A percentile compares a stretch with the other conserved stretches of the same genome.
Evolutionary conservation across 2,888 invertebrate genomes (phyloP).

Genomic region (Apamea sordens): DNA sequence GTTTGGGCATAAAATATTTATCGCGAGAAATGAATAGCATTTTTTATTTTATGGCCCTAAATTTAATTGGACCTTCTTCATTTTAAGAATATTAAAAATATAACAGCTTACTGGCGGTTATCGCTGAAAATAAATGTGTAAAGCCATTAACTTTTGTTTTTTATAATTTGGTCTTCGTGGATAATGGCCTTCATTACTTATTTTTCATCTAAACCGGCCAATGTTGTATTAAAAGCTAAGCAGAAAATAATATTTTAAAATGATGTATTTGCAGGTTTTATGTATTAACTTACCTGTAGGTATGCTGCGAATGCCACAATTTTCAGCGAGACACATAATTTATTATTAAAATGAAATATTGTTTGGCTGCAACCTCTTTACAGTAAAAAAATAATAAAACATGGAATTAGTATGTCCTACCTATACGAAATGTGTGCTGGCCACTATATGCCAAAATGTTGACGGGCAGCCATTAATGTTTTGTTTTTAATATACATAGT

Average conservation of each 20-base stretch:
- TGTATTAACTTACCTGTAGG: constrained; percentile 1
- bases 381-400: not conserved
- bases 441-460: not conserved
- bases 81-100: constrained; percentile 12
- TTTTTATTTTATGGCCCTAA: constrained; percentile 10
- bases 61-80: not conserved
- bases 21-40: not conserved
- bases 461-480: not conserved
- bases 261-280: constrained; percentile 9
- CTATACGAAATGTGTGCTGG: not conserved
- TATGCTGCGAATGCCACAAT: not conserved
- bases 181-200: constrained; percentile 22
- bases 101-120: constrained; percentile 5
- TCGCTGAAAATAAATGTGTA: constrained; percentile 11
- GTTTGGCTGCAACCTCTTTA: not conserved
- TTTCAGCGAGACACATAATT: not conserved
- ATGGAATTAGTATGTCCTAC: not conserved
- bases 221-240: not conserved
- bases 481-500: not conserved
- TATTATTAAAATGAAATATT: not conserved
- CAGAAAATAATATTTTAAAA: constrained; percentile 23
- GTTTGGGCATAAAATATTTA: constrained; percentile 1
- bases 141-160: constrained; percentile 28
- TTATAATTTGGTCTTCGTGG: constrained; percentile 23
- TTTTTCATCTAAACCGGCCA: constrained; percentile 1